A percentile compares a stretch with the other conserved stretches of the same genome.
These are phyloP conservation scores for Aplidium turbinatum DNA, from an alignment of 23 tunicate species.

Conservation along the genomic window DNA sequence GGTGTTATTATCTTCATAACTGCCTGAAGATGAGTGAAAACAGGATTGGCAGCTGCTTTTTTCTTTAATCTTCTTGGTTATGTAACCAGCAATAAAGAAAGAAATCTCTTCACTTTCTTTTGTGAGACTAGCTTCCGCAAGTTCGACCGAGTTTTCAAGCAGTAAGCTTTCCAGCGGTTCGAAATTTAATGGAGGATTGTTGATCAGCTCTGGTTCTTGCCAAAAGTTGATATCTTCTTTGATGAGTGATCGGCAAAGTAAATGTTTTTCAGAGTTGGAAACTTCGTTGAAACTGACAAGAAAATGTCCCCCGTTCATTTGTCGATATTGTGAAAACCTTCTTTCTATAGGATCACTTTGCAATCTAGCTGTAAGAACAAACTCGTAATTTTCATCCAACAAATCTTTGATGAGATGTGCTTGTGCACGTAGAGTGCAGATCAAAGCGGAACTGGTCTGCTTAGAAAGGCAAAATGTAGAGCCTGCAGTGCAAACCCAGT, in stretches of 20 bases:
- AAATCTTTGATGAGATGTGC: constrained; percentile 1
- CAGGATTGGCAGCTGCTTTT: constrained; percentile 2
- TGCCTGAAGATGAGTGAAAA: not conserved
- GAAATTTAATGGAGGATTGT: not conserved
- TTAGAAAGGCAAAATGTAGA: constrained; percentile 8
- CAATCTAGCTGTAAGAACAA: constrained; percentile 1
- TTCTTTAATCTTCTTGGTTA: constrained; percentile 17
- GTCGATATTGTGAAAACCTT: constrained; percentile 22
- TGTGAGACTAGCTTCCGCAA: not conserved
- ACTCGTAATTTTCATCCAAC: constrained; percentile 1
- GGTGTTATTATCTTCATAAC: not conserved
- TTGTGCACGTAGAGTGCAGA: constrained; percentile 22
- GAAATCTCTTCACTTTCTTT: constrained; percentile 13
- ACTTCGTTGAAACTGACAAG: constrained; percentile 15
- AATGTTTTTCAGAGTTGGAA: constrained; percentile 7
- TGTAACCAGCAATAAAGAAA: constrained; percentile 17
- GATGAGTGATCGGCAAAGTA: constrained; percentile 12
- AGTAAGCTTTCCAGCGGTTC: not conserved
- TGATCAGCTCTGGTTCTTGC: not conserved
- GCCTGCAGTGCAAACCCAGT: not conserved
- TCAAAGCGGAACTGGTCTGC: constrained; percentile 9
- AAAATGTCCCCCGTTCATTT: constrained; percentile 19
- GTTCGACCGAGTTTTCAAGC: not conserved
- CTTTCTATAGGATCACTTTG: constrained; percentile 34
- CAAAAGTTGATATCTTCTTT: constrained; percentile 29